Base-by-base conservation (phyloP, 2,797 vertebrate species). In the Columba guinea region DNA sequence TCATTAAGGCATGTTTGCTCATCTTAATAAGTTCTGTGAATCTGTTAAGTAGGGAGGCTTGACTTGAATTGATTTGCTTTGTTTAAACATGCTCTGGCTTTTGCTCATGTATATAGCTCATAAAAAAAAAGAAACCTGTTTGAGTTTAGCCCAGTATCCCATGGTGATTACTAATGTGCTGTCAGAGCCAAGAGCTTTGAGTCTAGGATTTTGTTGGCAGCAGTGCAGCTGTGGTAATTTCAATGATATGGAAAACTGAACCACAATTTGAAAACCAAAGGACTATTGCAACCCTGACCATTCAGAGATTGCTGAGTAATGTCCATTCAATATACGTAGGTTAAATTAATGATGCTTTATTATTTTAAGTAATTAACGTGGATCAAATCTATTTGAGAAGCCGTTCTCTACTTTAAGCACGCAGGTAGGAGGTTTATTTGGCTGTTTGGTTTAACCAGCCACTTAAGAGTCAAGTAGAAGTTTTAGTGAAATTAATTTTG, bases 81-180 rank as follows among this genome's bases (percentile, higher is more conserved):
- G 96, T 96, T 96, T 96, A 96, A 96, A 97, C 96, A 96, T 96
- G 96, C 75, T 94, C 75, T 53, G 73, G 83, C 80, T 95, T 95
- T 96, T 95, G 75, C 92, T 94, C 92, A 95, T 83, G 35, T 96
- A 91, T 92, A 93, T 87, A 89, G 81, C 90, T 95, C 96, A 91
- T 95, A 96, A 94, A 95, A 92, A 92, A 92, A 92, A 83, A 80
- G 81, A 95, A 96, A 95, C 93, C 94, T 93, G 89, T 94, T 96
- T 93, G 84, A 95, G 58, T 97, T 96, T 75, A 96, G 81, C 71
- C 48, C 27, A 27, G 89, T 93, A 94, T 94, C 87, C 95, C 90
- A 59, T 89, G 62, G 78, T 96, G 94, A 96, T 92, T 95, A 55
- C 92, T 95, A 73, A 81, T 91, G 90, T 81, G 81, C 93, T 95